phyloP scores from a whole-genome alignment of 2,113 vertebrate species.

The Amphilophus citrinellus region DNA sequence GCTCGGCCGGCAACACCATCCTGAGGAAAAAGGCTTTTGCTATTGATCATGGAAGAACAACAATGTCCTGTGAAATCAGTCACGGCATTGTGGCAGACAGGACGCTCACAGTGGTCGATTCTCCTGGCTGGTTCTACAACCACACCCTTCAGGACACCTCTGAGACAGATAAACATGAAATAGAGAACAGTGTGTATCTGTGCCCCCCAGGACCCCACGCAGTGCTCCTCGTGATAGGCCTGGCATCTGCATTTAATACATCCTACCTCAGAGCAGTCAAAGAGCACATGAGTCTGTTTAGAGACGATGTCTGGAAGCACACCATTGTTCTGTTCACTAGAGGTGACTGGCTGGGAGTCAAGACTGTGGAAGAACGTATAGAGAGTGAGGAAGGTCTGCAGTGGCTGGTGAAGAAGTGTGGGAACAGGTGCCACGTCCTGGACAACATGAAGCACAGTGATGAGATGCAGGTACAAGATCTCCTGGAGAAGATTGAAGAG shows the following conservation, averaged over 20 bases:
- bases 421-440: slow-evolving; percentile 19
- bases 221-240: neutral
- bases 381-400: slow-evolving; percentile 23
- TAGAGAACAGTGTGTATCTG: slow-evolving; percentile 16
- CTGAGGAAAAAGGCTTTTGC: slow-evolving; percentile 9
- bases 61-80: neutral
- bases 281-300: slow-evolving; percentile 11
- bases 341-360: neutral
- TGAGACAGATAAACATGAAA: slow-evolving; percentile 30
- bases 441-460: neutral
- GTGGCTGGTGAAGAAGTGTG: slow-evolving; percentile 29
- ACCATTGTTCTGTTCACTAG: neutral
- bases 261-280: accelerated
- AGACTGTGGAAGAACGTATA: slow-evolving; percentile 25
- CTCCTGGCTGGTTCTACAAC: neutral
- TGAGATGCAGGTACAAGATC: slow-evolving; percentile 7
- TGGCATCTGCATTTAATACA: accelerated
- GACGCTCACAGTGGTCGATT: slow-evolving; percentile 21
- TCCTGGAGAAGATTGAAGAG: slow-evolving; percentile 22
- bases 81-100: neutral
- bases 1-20: neutral
- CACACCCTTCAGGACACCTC: slow-evolving; percentile 25
- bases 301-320: slow-evolving; percentile 13
- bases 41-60: neutral
- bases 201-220: slow-evolving; percentile 24